These are phyloP conservation scores for Tetragonisca angustula DNA, from an alignment of 2,888 invertebrate species.

Conservation along the genomic window DNA sequence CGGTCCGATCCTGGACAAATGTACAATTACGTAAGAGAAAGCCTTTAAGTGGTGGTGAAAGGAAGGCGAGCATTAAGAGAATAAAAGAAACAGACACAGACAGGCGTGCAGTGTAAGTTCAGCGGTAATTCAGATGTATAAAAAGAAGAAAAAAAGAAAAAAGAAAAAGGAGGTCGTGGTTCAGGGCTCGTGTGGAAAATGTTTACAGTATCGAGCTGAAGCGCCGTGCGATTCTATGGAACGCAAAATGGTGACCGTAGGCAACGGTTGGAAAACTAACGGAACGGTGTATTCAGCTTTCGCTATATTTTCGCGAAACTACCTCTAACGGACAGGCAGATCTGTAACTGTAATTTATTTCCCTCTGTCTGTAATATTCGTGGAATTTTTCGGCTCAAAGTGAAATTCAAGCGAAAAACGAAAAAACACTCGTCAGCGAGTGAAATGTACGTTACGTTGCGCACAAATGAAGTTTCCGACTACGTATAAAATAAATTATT, in stretches of 20 bases:
- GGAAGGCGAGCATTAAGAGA: background rate
- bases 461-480: background rate
- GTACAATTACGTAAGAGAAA: conserved; percentile 16
- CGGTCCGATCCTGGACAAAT: conserved; percentile 30
- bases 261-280: conserved; percentile 24
- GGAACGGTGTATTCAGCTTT: conserved; percentile 47
- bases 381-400: background rate
- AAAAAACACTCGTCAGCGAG: background rate
- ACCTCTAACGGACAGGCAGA: conserved; percentile 54
- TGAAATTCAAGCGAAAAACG: background rate
- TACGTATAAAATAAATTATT: background rate
- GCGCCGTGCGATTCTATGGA: conserved; percentile 48
- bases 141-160: background rate
- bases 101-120: conserved; percentile 12
- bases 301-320: conserved; percentile 64
- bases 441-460: background rate
- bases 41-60: background rate
- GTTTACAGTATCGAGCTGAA: conserved; percentile 76
- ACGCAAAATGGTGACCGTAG: conserved; percentile 26
- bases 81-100: conserved; percentile 32
- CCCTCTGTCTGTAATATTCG: conserved; percentile 23
- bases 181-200: conserved; percentile 72
- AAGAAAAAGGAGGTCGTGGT: conserved; percentile 53
- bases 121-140: conserved; percentile 65
- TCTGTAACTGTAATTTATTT: conserved; percentile 57